Conservation (phyloP, 2,888 invertebrate species). For the Zhuqinia jingwanae region DNA sequence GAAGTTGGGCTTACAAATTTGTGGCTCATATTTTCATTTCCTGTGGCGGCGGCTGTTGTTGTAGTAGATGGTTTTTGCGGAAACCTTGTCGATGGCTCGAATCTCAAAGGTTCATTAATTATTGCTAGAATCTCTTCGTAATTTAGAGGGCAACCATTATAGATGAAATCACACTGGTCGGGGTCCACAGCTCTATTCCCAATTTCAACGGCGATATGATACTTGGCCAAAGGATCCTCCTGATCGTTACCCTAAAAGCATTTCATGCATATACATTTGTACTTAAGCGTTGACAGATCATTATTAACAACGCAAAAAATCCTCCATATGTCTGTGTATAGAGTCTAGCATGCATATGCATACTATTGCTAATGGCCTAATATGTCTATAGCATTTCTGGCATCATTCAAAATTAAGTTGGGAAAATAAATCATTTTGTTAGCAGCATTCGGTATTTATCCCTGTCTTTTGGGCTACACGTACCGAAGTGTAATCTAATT, state of each 20-base stretch:
- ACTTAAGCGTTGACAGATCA: neutral
- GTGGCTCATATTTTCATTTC: neutral
- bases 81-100: neutral
- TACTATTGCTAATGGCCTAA: too few relatives aligned
- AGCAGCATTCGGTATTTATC: neutral
- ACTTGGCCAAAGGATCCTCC: slow-evolving; percentile 64
- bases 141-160: slow-evolving; percentile 70
- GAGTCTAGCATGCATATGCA: too few relatives aligned
- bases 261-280: neutral
- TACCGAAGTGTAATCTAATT: slow-evolving; percentile 44
- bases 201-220: slow-evolving; percentile 68
- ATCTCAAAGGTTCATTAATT: slow-evolving; percentile 63
- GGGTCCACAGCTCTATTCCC: slow-evolving; percentile 61
- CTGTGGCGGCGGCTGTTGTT: neutral
- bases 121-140: slow-evolving; percentile 70
- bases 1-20: slow-evolving; percentile 44
- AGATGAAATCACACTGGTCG: slow-evolving; percentile 68
- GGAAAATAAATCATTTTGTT: slow-evolving; percentile 8
- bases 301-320: too few relatives aligned
- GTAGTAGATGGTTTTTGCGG: neutral
- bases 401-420: neutral
- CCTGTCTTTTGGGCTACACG: neutral
- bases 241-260: slow-evolving; percentile 37
- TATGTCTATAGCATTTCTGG: neutral
- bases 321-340: too few relatives aligned